Evolutionary conservation across 2,888 invertebrate species (phyloP).

Genomic region (Caenorhabditis sp.): DNA sequence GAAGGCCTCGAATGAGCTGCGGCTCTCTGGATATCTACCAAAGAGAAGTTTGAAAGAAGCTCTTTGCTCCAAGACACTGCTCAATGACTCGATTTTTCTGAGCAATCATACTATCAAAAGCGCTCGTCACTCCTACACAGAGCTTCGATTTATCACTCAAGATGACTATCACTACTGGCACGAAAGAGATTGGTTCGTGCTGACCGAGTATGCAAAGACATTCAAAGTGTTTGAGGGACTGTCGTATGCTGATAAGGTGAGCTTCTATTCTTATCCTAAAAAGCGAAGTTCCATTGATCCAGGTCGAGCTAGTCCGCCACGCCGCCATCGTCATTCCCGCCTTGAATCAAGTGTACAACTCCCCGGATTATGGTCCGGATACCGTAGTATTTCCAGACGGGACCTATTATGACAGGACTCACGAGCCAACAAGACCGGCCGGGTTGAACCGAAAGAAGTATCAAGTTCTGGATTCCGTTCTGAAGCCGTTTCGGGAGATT

Average conservation of each 20-base stretch:
- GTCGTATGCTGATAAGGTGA: constrained; percentile 75
- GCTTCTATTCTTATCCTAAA: no score
- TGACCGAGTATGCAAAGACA: constrained; percentile 82
- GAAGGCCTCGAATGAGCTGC: constrained; percentile 49
- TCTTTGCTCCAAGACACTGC: constrained; percentile 46
- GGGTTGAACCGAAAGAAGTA: constrained; percentile 73
- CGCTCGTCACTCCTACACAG: constrained; percentile 45
- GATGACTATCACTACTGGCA: constrained; percentile 81
- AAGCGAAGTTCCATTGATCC: no score
- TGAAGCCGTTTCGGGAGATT: constrained; percentile 80
- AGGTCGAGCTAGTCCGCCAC: constrained; percentile 79
- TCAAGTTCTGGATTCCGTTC: constrained; percentile 80
- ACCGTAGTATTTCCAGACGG: constrained; percentile 81
- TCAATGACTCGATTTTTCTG: constrained; percentile 57
- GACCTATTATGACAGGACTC: constrained; percentile 79
- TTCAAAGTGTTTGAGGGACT: constrained; percentile 76
- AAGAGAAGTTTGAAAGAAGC: constrained; percentile 51
- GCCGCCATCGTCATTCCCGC: constrained; percentile 81
- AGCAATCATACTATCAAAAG: constrained; percentile 40
- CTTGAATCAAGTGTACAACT: constrained; percentile 79
- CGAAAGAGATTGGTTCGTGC: constrained; percentile 77
- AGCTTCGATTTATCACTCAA: constrained; percentile 74
- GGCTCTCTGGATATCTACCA: constrained; percentile 44
- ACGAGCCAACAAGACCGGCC: constrained; percentile 73
- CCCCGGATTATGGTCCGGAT: constrained; percentile 73